Conservation (phyloP, 2,113 vertebrate genomes). For the Nymphicus hollandicus region DNA sequence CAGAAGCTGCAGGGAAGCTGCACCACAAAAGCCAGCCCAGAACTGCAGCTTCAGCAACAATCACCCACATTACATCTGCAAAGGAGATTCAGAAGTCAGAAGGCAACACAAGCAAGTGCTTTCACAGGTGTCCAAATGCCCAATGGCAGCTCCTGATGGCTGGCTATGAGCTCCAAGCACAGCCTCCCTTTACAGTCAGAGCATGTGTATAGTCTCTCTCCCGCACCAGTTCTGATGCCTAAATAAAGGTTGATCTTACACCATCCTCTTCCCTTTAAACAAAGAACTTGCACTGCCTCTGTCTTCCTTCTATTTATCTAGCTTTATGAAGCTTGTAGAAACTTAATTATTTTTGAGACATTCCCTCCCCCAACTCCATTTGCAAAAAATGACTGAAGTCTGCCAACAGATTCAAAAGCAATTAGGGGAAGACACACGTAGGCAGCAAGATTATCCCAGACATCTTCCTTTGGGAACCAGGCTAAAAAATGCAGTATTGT, state of each 20-base stretch:
- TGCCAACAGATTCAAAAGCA: slow-evolving; percentile 2
- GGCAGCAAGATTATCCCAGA: not conserved
- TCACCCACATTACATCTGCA: accelerated
- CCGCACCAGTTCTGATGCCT: not conserved
- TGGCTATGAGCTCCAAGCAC: not conserved
- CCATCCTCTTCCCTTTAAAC: not conserved
- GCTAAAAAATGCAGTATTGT: not conserved
- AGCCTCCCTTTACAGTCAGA: not conserved
- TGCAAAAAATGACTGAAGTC: not conserved
- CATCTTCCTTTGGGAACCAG: not conserved
- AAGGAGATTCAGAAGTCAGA: not conserved
- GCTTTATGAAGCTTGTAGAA: not conserved
- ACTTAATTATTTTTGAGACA: not conserved
- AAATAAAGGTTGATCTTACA: not conserved
- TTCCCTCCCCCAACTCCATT: not conserved
- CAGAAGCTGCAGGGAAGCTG: not conserved
- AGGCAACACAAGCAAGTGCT: not conserved
- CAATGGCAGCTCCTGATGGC: accelerated
- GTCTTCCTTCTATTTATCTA: not conserved
- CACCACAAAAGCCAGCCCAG: not conserved
- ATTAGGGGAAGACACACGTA: not conserved
- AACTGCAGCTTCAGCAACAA: not conserved
- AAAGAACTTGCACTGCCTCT: not conserved
- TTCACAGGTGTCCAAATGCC: not conserved
- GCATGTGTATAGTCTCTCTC: accelerated